Conservation (phyloP, 2,888 invertebrate species). For the Tachystola acroxantha region DNA sequence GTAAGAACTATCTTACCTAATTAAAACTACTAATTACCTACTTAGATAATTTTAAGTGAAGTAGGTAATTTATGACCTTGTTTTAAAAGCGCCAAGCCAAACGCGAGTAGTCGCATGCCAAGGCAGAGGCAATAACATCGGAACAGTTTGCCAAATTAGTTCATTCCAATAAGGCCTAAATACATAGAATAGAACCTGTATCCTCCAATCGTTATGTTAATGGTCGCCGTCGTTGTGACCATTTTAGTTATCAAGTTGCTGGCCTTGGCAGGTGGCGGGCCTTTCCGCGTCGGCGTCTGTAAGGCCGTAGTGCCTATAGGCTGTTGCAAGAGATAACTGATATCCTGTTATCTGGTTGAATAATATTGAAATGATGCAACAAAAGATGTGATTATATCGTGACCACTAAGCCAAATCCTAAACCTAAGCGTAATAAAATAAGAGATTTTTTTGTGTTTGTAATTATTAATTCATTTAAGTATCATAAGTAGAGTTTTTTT, state of each 20-base stretch:
- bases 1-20: too few relatives aligned
- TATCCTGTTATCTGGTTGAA: too few relatives aligned
- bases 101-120: neutral
- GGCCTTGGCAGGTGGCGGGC: constrained; percentile 29
- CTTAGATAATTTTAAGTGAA: too few relatives aligned
- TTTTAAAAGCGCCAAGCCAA: neutral
- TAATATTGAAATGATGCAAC: neutral
- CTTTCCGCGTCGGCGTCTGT: constrained; percentile 27
- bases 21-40: too few relatives aligned
- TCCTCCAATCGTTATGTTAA: constrained; percentile 23
- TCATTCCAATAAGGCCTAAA: constrained; percentile 6
- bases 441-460: too few relatives aligned
- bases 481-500: too few relatives aligned
- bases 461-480: too few relatives aligned
- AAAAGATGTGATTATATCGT: too few relatives aligned
- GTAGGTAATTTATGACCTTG: neutral
- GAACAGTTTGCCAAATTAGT: constrained; percentile 10
- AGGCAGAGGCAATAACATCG: neutral
- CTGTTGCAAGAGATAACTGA: neutral
- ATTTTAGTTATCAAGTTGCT: constrained; percentile 30
- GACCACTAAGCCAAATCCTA: too few relatives aligned
- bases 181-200: constrained; percentile 1
- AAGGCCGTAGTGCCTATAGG: neutral
- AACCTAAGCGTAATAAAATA: too few relatives aligned
- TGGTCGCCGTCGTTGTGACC: constrained; percentile 23